Base-by-base conservation (phyloP, 1,140 invertebrate genomes). In the Spodoptera litura region DNA sequence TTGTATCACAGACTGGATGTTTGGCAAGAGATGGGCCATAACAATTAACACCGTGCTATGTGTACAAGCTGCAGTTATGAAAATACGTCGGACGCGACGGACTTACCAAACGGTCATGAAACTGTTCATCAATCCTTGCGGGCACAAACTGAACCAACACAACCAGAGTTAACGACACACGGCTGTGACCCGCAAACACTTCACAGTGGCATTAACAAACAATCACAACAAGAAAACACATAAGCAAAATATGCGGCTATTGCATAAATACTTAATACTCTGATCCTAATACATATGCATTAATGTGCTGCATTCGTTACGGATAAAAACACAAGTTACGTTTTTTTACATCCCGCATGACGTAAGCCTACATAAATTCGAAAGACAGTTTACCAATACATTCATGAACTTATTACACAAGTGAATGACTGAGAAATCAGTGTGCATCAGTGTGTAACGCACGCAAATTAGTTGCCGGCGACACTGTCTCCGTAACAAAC, bases 91-190 rank as follows among this genome's bases (percentile, higher is more conserved):
- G 78, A 79, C 81, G 88, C 85, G 82, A 88, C 88, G 84, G 82
- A 98, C 97, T 98, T 97, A 97, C 97, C 97, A 97, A 92, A 97
- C 96, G 93, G 96, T 97, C 96, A 97, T 97, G 96, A 97, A 97
- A 96, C 96, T 97, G 96, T 97, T 97, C 96, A 97, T 96, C 95
- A 97, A 96, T 97, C 97, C 97, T 96, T 97, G 97, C 93, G 96
- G 96, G 96, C 96, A 97, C 95, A 96, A 96, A 96, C 96, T 97
- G 95, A 95, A 95, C 89, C 93, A 95, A 95, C 92, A 94, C 90
- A 94, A 93, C 89, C 88, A 89, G 78, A 79, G 85, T 89, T 89
- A 89, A 79, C 81, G 80, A 84, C 83, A 82, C 80, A 81, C 80
- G 82, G 83, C 85, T 84, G 86, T 88, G 83, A 81, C 79, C 82